Base-by-base conservation (phyloP, 2,797 vertebrate genomes). In the Xenops minutus region DNA sequence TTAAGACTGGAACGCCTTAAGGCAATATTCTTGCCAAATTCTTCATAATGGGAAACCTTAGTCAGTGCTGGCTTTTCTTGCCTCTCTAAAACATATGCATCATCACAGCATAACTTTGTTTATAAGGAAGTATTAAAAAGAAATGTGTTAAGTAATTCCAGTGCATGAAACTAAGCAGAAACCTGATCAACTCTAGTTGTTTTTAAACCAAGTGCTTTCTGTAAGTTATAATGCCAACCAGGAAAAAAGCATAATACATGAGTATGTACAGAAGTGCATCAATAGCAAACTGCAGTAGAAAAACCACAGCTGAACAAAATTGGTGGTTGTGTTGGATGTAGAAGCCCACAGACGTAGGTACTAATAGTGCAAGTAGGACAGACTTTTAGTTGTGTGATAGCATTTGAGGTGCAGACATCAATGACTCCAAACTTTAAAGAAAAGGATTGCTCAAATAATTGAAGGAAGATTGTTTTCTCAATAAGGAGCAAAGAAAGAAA, bases 1-100 rank as follows among this genome's bases (percentile, higher is more conserved):
- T 63, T 88, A 84, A 62, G 46, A 49, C 46, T 94, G 84, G 77
- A 92, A 87, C 51, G 74, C 27, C 76, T 78, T 58, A 51, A 43
- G 59, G 64, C 77, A 78, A 22, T 86, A 72, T 86, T 86, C 74
- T 81, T 94, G 86, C 71, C 81, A 92, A 69, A 82, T 86, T 85
- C 62, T 78, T 91, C 66, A 46, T 74, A 56, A 74, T 61, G 43
- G 84, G 69, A 93, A 93, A 72, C 48, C 36, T 75, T 75, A 93
- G 74, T 76, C 84, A 72, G 69, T 66, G 83, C 62, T 76, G 84
- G 54, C 39, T 93, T 78, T 90, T 84, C 62, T 73, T 79, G 21
- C 55, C 44, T 85, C 8, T 1, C 26, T 73, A 72, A 86, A 93
- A 69, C 44, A 30, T 37, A 48, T 41, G 26, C 58, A 81, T 48